Evolutionary conservation across 2,888 invertebrate species (phyloP), one percentile per base, ranked within the genome.

Genomic region (Synanthedon myopaeformis): DNA sequence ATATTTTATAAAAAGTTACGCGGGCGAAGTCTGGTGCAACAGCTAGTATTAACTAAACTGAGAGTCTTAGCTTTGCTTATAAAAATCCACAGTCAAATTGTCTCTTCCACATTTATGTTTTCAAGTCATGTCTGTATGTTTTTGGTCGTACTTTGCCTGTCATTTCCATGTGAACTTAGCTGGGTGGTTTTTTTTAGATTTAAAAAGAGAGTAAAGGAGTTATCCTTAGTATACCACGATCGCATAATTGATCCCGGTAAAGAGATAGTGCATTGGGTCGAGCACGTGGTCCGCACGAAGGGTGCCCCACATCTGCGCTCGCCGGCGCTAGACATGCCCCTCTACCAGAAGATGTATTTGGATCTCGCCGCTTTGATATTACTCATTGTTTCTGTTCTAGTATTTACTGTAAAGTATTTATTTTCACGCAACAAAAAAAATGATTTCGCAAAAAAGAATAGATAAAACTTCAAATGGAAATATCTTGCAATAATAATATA

Each of bases 231-330:
- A 13, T 77, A 65, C 61, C 76, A 74, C 55, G 65, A 77, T 51
- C 83, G 91, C 1, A 89, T 89, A 0, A 73, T 87, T 53, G 74
- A 86, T 5, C 90, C 92, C 0, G 72, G 90, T 51, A 88, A 88
- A 13, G 89, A 89, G 14, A 87, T 92, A 28, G 78, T 91, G n/a
- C 92, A 91, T 77, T 92, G 92, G 92, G 87, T 91, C 23, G 91
- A 92, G 66, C 91, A 92, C 67, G 90, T 92, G 3, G 88, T 89
- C 0, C 72, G 83, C 56, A 90, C 91, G 0, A 73, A 81, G 12
- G 91, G 91, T 0, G 89, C 89, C 1, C 79, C 78, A 4, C 80
- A 91, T 64, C 65, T 88, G 3, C 67, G 74, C 41, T 76, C 76
- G 0, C 72, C 72, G 1, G 74, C 76, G 0, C 56, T 67, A 0